These are phyloP conservation scores for Coptotermes formosanus DNA, from an alignment of 1,140 invertebrate genomes.

Conservation along the genomic window DNA sequence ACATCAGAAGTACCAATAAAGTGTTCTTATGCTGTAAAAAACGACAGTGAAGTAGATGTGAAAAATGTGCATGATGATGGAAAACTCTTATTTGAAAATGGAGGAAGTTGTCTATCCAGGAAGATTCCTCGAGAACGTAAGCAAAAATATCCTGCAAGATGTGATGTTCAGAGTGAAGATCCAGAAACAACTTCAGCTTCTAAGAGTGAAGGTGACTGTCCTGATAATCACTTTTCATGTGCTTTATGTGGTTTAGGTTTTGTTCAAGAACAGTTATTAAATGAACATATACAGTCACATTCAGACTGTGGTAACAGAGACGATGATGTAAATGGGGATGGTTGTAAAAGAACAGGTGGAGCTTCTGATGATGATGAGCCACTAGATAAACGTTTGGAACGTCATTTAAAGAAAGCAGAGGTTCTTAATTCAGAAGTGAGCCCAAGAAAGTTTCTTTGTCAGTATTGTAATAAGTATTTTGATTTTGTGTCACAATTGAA, in stretches of 20 bases:
- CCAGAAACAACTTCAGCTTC: not conserved
- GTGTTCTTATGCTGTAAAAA: not conserved
- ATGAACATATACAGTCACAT: not conserved
- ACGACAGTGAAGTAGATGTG: not conserved
- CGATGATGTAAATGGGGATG: not conserved
- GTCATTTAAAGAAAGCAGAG: not conserved
- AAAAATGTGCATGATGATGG: not conserved
- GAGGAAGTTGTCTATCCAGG: not conserved
- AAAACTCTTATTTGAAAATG: not conserved
- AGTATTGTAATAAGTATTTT: constrained; percentile 21
- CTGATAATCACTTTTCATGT: constrained; percentile 6
- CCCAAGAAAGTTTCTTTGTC: constrained; percentile 12
- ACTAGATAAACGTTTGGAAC: constrained; percentile 3
- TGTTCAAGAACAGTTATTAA: constrained; percentile 10
- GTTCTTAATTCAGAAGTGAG: not conserved
- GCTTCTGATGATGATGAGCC: constrained; percentile 15
- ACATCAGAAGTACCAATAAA: not conserved
- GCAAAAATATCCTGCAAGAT: constrained; percentile 26
- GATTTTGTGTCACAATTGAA: constrained; percentile 20
- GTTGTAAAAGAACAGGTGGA: not conserved
- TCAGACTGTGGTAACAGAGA: not conserved
- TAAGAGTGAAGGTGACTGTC: not conserved
- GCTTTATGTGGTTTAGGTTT: constrained; percentile 19
- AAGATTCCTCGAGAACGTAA: not conserved
- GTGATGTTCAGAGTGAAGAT: constrained; percentile 5